Evolutionary conservation across 2,113 vertebrate genomes (phyloP), one percentile per base, ranked within the genome.

Genomic region (Rhipidura dahli): DNA sequence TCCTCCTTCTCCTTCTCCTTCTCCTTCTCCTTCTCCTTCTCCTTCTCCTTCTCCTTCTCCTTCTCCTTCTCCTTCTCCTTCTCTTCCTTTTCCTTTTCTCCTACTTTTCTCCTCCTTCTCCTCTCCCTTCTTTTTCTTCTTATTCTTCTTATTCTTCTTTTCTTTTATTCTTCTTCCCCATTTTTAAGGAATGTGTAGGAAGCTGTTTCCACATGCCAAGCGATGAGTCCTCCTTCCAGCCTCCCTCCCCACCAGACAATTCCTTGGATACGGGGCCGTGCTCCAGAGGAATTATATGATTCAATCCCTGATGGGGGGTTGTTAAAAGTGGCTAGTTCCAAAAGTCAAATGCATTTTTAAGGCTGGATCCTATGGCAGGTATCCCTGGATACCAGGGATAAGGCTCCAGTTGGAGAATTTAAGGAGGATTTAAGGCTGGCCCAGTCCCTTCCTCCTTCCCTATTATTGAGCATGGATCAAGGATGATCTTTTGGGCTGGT

Each of bases 201-300:
- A 89, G 66, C 73, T 85, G 42, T 61, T 96, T 68, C 64, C 83
- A 72, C 21, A 6, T 14, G 24, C 85, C 68, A 56, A 63, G 44
- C 11, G 66, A 68, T 73, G 72, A 84, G 73, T 79, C 70, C 53
- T 76, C 64, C 80, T 95, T 64, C 93, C 96, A 92, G 37, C n/a
- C 39, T 91, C 71, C 37, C 61, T 78, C 82, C 64, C 61, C 81
- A 77, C 24, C 82, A 93, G 89, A 56, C 82, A 71, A 66, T 88
- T 94, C 70, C 63, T 51, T 44, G 90, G 93, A 94, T 92, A 54
- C 1, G 0, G 61, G 85, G 82, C 87, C 65, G 8, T 53, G 87
- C 91, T 95, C 75, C 50, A 40, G 53, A 4, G 12, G 75, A 61
- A 35, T 76, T 72, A 19, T 9, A 51, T 10, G 59, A 93, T 50